A percentile compares a stretch with the other conserved stretches of the same genome.
phyloP scores from a whole-genome alignment of 2,888 invertebrate species.

The Cephus pulcher region DNA sequence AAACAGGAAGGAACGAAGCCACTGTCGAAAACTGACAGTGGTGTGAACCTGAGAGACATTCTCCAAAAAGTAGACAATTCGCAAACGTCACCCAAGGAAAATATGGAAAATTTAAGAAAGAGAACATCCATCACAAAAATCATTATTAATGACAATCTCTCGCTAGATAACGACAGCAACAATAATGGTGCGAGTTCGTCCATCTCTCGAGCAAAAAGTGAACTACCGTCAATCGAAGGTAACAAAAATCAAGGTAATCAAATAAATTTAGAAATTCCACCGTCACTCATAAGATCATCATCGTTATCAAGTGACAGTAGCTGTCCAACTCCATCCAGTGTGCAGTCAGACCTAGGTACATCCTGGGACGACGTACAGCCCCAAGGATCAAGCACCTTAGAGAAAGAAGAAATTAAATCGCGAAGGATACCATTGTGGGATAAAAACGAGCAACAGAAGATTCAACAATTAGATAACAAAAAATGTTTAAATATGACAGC shows the following conservation, averaged over 20 bases:
- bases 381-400: constrained; percentile 36
- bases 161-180: constrained; percentile 28
- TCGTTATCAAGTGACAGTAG: constrained; percentile 58
- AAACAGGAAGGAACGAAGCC: constrained; percentile 3
- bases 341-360: constrained; percentile 52
- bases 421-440: constrained; percentile 20
- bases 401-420: constrained; percentile 38
- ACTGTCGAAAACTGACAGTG: constrained; percentile 14
- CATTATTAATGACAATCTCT: constrained; percentile 53
- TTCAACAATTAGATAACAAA: background rate
- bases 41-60: constrained; percentile 59
- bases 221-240: constrained; percentile 27
- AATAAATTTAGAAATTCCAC: constrained; percentile 39
- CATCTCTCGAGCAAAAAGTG: constrained; percentile 32
- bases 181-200: constrained; percentile 23
- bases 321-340: constrained; percentile 56
- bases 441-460: constrained; percentile 18
- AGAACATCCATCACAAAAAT: constrained; percentile 58
- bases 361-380: constrained; percentile 57
- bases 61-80: constrained; percentile 51
- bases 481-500: constrained; percentile 24
- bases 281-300: constrained; percentile 50
- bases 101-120: constrained; percentile 57
- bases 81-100: constrained; percentile 53
- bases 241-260: constrained; percentile 29